Evolutionary conservation across 2,888 invertebrate species (phyloP).

Genomic region (Drosophila putrida): DNA sequence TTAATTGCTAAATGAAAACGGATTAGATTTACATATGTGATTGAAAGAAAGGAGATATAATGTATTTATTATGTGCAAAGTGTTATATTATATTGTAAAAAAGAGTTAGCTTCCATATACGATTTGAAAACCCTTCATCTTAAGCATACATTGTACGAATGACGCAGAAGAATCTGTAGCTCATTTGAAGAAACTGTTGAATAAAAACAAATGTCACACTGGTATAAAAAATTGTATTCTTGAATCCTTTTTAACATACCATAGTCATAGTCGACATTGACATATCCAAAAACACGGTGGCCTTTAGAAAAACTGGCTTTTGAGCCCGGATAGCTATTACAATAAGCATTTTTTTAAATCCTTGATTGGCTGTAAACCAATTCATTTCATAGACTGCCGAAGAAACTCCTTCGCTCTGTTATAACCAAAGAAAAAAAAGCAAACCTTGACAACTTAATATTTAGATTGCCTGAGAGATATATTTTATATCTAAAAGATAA

Average conservation of each 20-base stretch:
- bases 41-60: background rate
- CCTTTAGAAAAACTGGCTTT: slow-evolving; percentile 63
- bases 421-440: background rate
- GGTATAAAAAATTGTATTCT: background rate
- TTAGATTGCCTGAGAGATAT: background rate
- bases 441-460: no score
- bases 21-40: background rate
- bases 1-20: background rate
- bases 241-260: slow-evolving; percentile 34
- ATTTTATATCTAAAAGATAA: background rate
- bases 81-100: background rate
- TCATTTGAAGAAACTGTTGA: slow-evolving; percentile 64
- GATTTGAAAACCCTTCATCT: background rate
- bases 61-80: background rate
- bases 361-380: slow-evolving; percentile 59
- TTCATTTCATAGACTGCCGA: slow-evolving; percentile 67
- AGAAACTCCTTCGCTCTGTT: slow-evolving; percentile 64
- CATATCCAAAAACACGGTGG: slow-evolving; percentile 66
- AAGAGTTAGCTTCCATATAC: background rate
- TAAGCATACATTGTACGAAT: slow-evolving; percentile 74
- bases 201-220: background rate
- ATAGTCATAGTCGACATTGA: slow-evolving; percentile 74
- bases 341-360: slow-evolving; percentile 68
- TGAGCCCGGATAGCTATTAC: slow-evolving; percentile 68
- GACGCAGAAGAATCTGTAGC: slow-evolving; percentile 73